Base-by-base conservation (phyloP, 2,797 vertebrate species). In the Hydrophis major region DNA sequence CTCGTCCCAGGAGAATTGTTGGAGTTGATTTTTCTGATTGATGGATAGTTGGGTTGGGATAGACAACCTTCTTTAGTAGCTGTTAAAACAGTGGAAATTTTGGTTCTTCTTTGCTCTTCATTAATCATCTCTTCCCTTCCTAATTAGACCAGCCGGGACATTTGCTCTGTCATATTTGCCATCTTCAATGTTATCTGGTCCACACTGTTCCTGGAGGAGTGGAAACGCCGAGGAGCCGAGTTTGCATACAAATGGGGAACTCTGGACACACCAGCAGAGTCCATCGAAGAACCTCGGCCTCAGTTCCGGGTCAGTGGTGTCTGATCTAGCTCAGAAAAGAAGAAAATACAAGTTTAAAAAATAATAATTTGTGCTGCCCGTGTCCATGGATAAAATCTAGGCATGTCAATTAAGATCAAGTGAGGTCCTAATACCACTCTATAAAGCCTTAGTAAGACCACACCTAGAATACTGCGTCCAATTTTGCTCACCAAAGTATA, bases 161-260 rank as follows among this genome's bases (percentile, higher is more conserved):
- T 99, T 96, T 99, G 98, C 97, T 99, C 99, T 4, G 99, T 99
- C 96, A 98, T 99, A 96, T 99, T 99, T 7, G 99, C 99, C 0
- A 98, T 99, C 91, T 99, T 99, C 98, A 99, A 99, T 1, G 99
- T 99, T 94, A 98, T 99, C 94, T 99, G 99, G 99, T 98, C 99
- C 95, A 99, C 99, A 0, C 97, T 99, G 87, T 99, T 99, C 96
- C 97, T 99, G 94, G 99, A 99, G 97, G 98, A 99, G 89, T 99
- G 99, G 99, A 99, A 99, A 94, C 98, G 98, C 92, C 98, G 98
- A 13, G 98, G 99, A 1, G 99, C 99, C 0, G 99, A 99, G 98
- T 98, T 99, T 2, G 99, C 99, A 66, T 99, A 99, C 97, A 99
- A 99, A 94, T 99, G 99, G 99, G 99, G 99, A 16, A 99, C 99